Conservation (phyloP, 1,140 invertebrate species). For the Drosophila takahashii region DNA sequence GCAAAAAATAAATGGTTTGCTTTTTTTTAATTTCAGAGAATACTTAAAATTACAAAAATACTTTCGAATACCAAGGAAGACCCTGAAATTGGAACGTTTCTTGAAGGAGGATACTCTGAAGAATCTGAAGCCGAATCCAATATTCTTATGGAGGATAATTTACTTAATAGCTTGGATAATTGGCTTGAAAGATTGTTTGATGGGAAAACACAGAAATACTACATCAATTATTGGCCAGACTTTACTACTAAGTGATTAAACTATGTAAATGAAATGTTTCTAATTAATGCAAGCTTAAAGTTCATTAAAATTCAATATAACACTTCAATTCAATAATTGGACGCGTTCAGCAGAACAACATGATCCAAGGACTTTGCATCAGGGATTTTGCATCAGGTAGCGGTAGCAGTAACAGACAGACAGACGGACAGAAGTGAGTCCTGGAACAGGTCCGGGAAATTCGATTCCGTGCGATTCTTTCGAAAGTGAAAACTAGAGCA, state of each 20-base stretch:
- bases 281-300: not conserved
- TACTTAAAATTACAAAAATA: not conserved
- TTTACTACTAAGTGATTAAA: constrained; percentile 86
- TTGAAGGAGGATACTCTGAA: constrained; percentile 90
- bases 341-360: no score
- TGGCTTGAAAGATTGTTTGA: constrained; percentile 99
- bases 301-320: no score
- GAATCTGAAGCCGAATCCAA: constrained; percentile 87
- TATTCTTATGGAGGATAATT: constrained; percentile 88
- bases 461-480: no score
- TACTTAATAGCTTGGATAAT: constrained; percentile 96
- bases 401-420: no score
- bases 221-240: constrained; percentile 99
- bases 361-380: no score
- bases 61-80: constrained; percentile 86
- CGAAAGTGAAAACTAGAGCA: no score
- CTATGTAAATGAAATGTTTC: not conserved
- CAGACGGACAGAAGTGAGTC: no score
- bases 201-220: constrained; percentile 96
- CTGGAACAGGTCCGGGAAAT: no score
- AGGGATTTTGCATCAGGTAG: no score
- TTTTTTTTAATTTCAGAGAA: constrained; percentile 3
- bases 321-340: no score
- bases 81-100: constrained; percentile 92
- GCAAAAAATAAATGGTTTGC: no score